Base-by-base conservation (phyloP, 1,140 invertebrate genomes). In the Rhysida immarginata region DNA sequence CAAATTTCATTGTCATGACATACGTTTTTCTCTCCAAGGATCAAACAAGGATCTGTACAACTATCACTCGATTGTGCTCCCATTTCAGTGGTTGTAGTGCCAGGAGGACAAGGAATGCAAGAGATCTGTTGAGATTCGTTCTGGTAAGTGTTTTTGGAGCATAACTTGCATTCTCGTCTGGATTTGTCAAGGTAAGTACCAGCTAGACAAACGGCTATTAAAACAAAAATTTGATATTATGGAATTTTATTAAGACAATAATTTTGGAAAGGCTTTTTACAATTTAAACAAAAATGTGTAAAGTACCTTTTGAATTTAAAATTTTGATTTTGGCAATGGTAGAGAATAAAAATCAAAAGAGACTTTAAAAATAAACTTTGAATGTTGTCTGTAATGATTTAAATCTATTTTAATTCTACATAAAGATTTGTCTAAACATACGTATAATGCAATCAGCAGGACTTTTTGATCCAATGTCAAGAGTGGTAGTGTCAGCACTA, bases 131-230 rank as follows among this genome's bases (percentile, higher is more conserved):
- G 89, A 0, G 83, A 78, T 63, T 93, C 83, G 3, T 92, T 81
- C 68, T 97, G 94, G 67, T 94, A 98, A 48, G 81, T 92, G 57
- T 91, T 91, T 65, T 90, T 86, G 48, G 88, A 85, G 68, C 95
- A 99, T 42, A 82, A 75, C 23, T 85, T 73, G 68, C 95, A 98
- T 57, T 81, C 81, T 66, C 92, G 92, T 11, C 82, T 72, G 0
- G 82, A 86, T 2, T 79, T 81, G 68, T 94, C 90, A 51, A 96
- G 75, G 68, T 85, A 93, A 13, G 84, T 80, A 45, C 90, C 88
- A 73, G 68, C 49, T 14, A 60, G 57, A 61, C 76, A 77, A 0
- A 63, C 59, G n/a, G 63, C 72, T 72, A 58, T 25, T 63, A 61
- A 61, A 49, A 57, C 43, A 21, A 53, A 52, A 27, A n/a, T n/a